phyloP scores from a whole-genome alignment of 2,113 vertebrate species.

The Plecturocebus donacophilus region DNA sequence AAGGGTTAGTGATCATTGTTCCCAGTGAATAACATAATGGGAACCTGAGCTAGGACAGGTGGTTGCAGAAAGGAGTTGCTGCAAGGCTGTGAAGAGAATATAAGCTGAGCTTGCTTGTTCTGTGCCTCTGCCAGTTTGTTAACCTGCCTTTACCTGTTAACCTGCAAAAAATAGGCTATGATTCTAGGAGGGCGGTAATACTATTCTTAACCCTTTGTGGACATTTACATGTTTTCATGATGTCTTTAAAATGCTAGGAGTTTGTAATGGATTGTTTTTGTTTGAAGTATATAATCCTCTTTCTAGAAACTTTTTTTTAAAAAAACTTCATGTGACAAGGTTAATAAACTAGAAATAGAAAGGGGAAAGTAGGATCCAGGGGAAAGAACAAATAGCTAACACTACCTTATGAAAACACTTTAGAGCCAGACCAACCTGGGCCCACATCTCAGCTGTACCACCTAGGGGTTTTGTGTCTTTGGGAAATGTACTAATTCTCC shows the following conservation, averaged over 20 bases:
- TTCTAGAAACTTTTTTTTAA: background rate
- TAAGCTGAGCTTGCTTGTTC: background rate
- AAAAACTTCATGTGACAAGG: background rate
- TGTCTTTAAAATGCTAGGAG: background rate
- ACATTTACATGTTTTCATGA: background rate
- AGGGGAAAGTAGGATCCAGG: too few species aligned
- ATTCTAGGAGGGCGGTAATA: background rate
- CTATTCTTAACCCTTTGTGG: background rate
- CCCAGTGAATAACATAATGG: background rate
- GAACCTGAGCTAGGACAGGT: background rate
- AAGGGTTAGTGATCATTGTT: background rate
- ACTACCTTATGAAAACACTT: background rate
- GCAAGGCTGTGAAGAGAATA: background rate
- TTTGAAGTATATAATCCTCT: background rate
- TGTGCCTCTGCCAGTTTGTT: background rate
- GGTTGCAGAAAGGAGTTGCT: background rate
- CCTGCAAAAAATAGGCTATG: background rate
- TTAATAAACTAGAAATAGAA: background rate
- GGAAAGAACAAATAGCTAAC: background rate
- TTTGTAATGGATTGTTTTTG: background rate
- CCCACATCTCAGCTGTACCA: background rate
- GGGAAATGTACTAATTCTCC: background rate
- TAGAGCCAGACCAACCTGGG: background rate
- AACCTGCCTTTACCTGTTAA: background rate
- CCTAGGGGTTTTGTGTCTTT: background rate